A percentile compares a stretch with the other conserved stretches of the same genome.
phyloP scores from a whole-genome alignment of 2,888 invertebrate species.

The Sussaba pulchella region DNA sequence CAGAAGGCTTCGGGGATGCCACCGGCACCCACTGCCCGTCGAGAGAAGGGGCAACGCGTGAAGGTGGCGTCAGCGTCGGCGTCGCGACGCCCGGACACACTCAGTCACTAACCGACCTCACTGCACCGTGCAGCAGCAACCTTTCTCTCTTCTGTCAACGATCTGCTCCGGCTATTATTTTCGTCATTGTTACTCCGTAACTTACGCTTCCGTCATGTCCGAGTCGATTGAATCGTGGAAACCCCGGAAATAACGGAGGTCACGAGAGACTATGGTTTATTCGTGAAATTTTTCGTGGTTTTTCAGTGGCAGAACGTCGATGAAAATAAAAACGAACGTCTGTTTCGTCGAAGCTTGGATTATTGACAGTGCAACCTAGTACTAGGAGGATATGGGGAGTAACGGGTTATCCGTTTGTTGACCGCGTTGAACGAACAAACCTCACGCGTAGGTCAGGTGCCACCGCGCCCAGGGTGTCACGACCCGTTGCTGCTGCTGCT shows the following conservation, averaged over 20 bases:
- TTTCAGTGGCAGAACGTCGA: too few relatives aligned
- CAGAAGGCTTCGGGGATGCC: conserved; percentile 54
- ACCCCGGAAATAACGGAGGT: not conserved
- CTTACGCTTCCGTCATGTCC: too few relatives aligned
- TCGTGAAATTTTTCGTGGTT: not conserved
- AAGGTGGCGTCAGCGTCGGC: conserved; percentile 82
- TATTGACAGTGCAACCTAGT: not conserved
- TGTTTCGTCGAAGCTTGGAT: too few relatives aligned
- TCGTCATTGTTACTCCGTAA: too few relatives aligned
- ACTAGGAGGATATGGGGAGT: not conserved
- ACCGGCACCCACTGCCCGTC: conserved; percentile 14
- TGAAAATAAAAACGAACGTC: too few relatives aligned
- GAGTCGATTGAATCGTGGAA: too few relatives aligned
- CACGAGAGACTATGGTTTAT: not conserved
- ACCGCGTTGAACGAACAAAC: not conserved
- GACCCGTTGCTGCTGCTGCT: not conserved
- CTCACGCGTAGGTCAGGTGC: conserved; percentile 44
- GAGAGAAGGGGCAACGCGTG: conserved; percentile 4
- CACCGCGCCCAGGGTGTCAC: conserved; percentile 49
- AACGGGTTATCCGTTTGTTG: conserved; percentile 9
- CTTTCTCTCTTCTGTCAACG: conserved; percentile 10
- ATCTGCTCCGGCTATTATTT: not conserved
- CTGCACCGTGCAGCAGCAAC: conserved; percentile 78
- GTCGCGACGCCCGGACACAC: conserved; percentile 82
- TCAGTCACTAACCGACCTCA: conserved; percentile 83